Conservation (phyloP, 2,113 vertebrate genomes). For the Formicarius rufipectus region DNA sequence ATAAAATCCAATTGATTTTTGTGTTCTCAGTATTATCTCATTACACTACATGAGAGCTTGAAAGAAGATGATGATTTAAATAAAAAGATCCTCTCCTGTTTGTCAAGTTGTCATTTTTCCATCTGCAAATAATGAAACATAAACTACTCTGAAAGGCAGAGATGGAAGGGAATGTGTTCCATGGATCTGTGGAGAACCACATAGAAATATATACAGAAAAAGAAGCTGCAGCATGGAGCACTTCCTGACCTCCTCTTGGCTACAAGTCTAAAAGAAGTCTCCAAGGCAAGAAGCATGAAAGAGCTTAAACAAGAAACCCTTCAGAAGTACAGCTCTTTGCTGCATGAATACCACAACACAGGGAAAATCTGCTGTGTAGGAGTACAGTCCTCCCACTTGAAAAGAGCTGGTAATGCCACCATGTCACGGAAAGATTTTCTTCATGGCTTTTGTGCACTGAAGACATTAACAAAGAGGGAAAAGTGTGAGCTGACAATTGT, state of each 20-base stretch:
- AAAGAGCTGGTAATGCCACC: constrained; percentile 79
- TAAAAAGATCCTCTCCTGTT: constrained; percentile 57
- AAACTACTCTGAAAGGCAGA: constrained; percentile 51
- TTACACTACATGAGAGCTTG: constrained; percentile 40
- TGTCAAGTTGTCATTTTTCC: constrained; percentile 65
- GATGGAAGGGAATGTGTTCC: constrained; percentile 58
- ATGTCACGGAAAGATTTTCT: constrained; percentile 73
- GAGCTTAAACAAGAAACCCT: constrained; percentile 61
- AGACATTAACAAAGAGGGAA: constrained; percentile 55
- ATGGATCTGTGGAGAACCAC: constrained; percentile 63
- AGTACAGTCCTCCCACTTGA: constrained; percentile 74
- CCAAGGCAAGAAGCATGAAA: constrained; percentile 61
- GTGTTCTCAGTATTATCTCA: constrained; percentile 55
- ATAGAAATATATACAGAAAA: constrained; percentile 68
- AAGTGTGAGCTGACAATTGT: constrained; percentile 27
- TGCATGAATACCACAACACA: constrained; percentile 81
- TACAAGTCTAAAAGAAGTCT: constrained; percentile 50
- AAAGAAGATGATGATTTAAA: constrained; percentile 54
- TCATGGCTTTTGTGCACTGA: constrained; percentile 53
- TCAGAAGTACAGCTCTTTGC: constrained; percentile 72
- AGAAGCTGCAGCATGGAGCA: constrained; percentile 61
- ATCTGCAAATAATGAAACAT: constrained; percentile 67
- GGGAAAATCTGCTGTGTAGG: constrained; percentile 77
- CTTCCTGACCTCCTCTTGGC: constrained; percentile 69
- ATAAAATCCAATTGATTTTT: constrained; percentile 19